These are phyloP conservation scores for Setophaga petechia DNA, from an alignment of 2,113 vertebrate species.

Conservation along the genomic window DNA sequence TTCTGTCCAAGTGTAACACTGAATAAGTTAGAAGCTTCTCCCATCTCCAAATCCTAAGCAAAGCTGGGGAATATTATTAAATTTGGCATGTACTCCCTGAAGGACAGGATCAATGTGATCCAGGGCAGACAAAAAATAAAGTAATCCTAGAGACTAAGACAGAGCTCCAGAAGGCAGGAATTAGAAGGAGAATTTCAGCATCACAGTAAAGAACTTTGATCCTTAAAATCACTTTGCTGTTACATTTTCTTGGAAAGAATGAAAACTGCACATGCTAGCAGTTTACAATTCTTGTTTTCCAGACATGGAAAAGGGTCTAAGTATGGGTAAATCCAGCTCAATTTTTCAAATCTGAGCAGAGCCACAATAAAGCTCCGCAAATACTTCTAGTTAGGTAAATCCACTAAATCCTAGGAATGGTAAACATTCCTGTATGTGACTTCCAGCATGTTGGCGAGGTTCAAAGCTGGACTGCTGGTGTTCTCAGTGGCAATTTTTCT, in stretches of 20 bases:
- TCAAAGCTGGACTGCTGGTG: not conserved
- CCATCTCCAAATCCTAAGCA: not conserved
- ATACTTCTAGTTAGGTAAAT: not conserved
- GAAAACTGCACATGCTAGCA: not conserved
- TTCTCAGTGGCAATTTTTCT: not conserved
- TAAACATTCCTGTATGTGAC: no score
- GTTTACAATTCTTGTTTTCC: not conserved
- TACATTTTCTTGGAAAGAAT: not conserved
- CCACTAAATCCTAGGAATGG: not conserved
- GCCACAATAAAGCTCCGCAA: not conserved
- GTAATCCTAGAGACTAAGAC: not conserved
- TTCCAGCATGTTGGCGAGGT: fast-evolving
- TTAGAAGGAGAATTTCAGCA: not conserved
- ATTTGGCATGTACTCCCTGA: not conserved
- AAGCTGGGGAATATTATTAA: not conserved
- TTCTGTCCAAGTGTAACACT: not conserved
- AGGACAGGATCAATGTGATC: not conserved
- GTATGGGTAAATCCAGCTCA: not conserved
- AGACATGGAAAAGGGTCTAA: not conserved
- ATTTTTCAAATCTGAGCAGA: not conserved
- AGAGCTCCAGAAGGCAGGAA: not conserved
- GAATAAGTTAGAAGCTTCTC: not conserved
- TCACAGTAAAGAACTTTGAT: not conserved
- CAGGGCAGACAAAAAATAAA: not conserved
- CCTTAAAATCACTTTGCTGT: not conserved